Base-by-base conservation (phyloP, 2,113 vertebrate species). In the Lamprotornis superbus region DNA sequence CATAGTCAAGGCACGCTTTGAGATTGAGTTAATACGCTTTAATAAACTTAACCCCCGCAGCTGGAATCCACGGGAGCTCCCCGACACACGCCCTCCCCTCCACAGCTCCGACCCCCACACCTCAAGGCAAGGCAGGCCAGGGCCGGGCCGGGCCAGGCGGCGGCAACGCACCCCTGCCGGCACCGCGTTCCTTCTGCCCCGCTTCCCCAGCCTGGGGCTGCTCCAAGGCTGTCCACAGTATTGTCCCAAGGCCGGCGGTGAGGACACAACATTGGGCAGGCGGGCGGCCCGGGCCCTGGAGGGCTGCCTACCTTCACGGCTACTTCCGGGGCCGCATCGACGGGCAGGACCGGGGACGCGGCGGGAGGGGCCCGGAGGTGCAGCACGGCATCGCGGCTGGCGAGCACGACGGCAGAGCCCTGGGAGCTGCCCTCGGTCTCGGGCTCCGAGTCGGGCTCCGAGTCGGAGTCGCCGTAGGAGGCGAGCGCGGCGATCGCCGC, bases 381-480 rank as follows among this genome's bases (percentile, higher is more conserved):
- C 60, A 98, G 98, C 35, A 97, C 95, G 4, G 98, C 98, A 56
- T 99, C 99, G 11, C 98, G 96, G 33, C 97, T 94, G 25, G 97
- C 89, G 19, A 85, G 69, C 80, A 52, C 97, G 27, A 47, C 88
- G 35, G 39, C 97, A 15, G 86, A 65, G 71, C 91, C 73, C 46
- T 90, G 92, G 6, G 96, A 75, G 50, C 90, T 40, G 3, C 76
- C 76, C 56, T 98, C 98, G 2, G 95, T 92, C 63, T 99, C 99
- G 25, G 81, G 98, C 78, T 99, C 99, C 1, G 99, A 98, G 65
- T 98, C 98, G 3, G 98, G 97, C 33, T 99, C 99, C 1, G 99
- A 99, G 69, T 98, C 99, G 63, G 98, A 99, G 60, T 98, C 98
- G 4, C 98, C 98, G 75, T 99, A 99, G 2, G 99, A 99, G 17